Evolutionary conservation across 2,113 vertebrate genomes (phyloP), one percentile per base, ranked within the genome.

Genomic region (Pundamilia nyererei): DNA sequence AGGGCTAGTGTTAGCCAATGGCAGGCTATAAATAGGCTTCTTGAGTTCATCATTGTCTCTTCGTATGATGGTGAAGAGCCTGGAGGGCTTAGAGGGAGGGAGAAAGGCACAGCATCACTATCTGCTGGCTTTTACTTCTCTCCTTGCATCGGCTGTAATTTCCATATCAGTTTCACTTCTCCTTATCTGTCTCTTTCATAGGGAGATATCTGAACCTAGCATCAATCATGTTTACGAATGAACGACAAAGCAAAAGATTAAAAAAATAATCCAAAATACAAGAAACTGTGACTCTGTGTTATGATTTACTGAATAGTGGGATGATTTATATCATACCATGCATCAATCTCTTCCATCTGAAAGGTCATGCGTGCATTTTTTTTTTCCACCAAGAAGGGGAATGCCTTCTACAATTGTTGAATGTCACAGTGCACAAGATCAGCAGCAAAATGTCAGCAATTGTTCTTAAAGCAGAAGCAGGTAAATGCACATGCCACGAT

Each of bases 1-100:
- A 86, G 86, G 93, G 87, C 90, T 87, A 94, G 92, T 94, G 92
- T 93, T 93, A 90, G 89, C 85, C 91, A 89, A 86, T 86, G 15
- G 55, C 35, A 3, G 88, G 87, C 95, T 95, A 95, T 94, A 95
- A 96, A 96, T 96, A 96, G 94, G 84, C 88, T 89, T 85, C 89
- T 93, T 90, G 80, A 93, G 91, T 94, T 89, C 89, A 91, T 90
- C 93, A 91, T 85, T 91, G 95, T 95, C 95, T 95, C 94, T 92
- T 93, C 87, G 68, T 80, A 85, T 95, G 94, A 94, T 89, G 91
- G 70, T 89, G 91, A 94, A 62, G 92, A 93, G 93, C 84, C 93
- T 85, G 19, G 40, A 92, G 92, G 91, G 93, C 84, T 87, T 7
- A 29, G 68, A 35, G 68, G 87, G 89, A 90, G 89, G 54, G 82